Evolutionary conservation across 2,113 vertebrate species (phyloP), one percentile per base, ranked within the genome.

Genomic region (Campylomormyrus tamandua): DNA sequence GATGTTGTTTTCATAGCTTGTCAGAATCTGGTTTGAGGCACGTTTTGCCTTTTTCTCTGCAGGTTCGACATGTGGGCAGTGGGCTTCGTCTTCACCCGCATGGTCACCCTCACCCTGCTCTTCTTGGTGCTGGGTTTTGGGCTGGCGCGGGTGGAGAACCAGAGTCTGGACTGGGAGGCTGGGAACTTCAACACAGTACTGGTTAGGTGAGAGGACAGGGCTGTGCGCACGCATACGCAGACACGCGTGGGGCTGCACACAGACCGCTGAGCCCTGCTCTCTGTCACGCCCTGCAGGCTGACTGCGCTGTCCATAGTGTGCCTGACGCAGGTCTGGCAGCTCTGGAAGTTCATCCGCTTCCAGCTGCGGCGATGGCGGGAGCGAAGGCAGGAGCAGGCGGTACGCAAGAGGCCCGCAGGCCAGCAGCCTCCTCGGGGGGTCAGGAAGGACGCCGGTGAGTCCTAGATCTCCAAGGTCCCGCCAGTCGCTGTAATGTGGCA

Each of bases 291-390:
- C 27, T 19, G 0, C 95, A 99, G 98, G 96, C 95, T 99, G 95
- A 95, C 95, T 13, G 95, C 98, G 95, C 95, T 99, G 91, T 96
- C 97, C 90, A 93, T 98, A 95, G 96, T 98, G 89, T 99, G 97
- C 91, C 94, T 97, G 58, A 98, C 96, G 90, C 98, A 99, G 94
- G 97, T 97, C 74, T 99, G 97, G 96, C 96, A 98, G 89, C 98
- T 99, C 94, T 99, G 98, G 98, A 97, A 97, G 94, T 99, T 99
- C 94, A 98, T 99, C 95, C 97, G 97, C 92, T 98, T 98, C 94
- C 98, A 99, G 96, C 95, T 99, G 94, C 96, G 97, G 49, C 97
- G 98, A 92, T 99, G 98, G 96, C 96, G 98, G 35, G 98, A 99
- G 77, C 97, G 97, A 93, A 95, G 97, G 95, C 95, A 96, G 0